Conservation (phyloP, 2,113 vertebrate genomes). For the Patagioenas fasciata region DNA sequence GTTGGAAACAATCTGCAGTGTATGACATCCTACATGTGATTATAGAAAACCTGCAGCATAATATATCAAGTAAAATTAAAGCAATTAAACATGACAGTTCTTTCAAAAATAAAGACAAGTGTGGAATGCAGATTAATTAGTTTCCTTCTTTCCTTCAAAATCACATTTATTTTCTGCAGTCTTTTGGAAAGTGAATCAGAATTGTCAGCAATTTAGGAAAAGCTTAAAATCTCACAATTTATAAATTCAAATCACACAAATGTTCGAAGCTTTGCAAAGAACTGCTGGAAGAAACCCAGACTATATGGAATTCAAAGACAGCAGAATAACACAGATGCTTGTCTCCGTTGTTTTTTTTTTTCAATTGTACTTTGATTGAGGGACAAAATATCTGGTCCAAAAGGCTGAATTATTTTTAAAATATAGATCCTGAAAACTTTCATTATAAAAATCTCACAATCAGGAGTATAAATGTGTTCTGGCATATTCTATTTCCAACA, state of each 20-base stretch:
- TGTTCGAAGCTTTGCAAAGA: conserved; percentile 61
- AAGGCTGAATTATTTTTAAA: neutral
- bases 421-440: neutral
- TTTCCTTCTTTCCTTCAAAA: conserved; percentile 54
- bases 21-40: conserved; percentile 46
- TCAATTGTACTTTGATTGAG: conserved; percentile 37
- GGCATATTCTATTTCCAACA: neutral
- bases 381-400: conserved; percentile 50
- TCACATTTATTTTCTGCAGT: conserved; percentile 50
- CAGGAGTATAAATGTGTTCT: neutral
- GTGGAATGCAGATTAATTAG: conserved; percentile 57
- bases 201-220: conserved; percentile 59
- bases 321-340: conserved; percentile 48
- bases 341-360: neutral
- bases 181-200: conserved; percentile 42
- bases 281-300: conserved; percentile 50
- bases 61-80: conserved; percentile 61
- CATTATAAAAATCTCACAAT: neutral
- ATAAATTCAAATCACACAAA: conserved; percentile 73
- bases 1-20: conserved; percentile 60
- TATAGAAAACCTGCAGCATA: conserved; percentile 45
- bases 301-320: conserved; percentile 56
- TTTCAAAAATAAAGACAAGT: conserved; percentile 23
- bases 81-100: conserved; percentile 36
- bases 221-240: conserved; percentile 54